Conservation (phyloP, 2,888 invertebrate genomes). For the Stenodema calcarata region DNA sequence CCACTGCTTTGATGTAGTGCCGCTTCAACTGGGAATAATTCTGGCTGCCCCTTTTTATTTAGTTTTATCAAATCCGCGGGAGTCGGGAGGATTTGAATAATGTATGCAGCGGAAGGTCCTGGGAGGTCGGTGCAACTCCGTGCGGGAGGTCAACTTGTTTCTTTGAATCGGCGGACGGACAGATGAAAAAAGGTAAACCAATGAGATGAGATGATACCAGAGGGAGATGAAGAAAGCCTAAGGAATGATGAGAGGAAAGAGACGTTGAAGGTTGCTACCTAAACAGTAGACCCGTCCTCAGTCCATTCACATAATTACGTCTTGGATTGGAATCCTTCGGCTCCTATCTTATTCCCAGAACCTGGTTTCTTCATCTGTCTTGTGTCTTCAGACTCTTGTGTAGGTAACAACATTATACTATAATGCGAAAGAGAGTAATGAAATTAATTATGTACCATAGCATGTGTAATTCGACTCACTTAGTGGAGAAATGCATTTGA, state of each 20-base stretch:
- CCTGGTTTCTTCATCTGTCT: neutral
- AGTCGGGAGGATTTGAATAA: neutral
- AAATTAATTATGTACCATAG: too few relatives aligned
- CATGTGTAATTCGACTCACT: too few relatives aligned
- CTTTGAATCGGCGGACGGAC: neutral
- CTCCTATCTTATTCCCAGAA: neutral
- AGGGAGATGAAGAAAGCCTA: neutral
- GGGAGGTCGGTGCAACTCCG: neutral
- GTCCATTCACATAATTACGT: neutral
- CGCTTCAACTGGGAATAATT: neutral
- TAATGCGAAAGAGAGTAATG: too few relatives aligned
- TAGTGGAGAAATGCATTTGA: too few relatives aligned
- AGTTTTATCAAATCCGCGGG: neutral
- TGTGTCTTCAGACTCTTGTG: too few relatives aligned
- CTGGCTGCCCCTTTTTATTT: neutral
- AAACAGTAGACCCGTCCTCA: neutral
- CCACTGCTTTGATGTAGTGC: neutral
- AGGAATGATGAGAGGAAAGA: neutral
- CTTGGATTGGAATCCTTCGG: neutral
- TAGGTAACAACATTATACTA: too few relatives aligned
- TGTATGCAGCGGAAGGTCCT: neutral
- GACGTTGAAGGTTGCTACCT: neutral
- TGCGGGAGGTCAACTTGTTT: neutral
- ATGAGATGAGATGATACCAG: neutral
- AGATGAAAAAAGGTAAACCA: neutral